A percentile compares a stretch with the other conserved stretches of the same genome.
Evolutionary conservation across 2,113 vertebrate genomes (phyloP).

Genomic region (Tupaia chinensis): DNA sequence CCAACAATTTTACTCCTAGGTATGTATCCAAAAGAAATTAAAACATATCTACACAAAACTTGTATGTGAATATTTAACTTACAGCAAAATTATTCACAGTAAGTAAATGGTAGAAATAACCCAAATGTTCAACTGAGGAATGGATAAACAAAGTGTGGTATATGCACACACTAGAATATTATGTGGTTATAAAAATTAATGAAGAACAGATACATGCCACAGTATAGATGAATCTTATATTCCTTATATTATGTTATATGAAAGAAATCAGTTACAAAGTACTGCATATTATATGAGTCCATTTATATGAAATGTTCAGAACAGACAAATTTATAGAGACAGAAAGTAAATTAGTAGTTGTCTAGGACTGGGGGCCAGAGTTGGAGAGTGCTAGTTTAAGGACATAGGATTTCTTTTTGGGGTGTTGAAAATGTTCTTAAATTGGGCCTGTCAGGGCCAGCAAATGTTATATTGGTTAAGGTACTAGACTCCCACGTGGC

Average conservation of each 20-base stretch:
- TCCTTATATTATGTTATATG: neutral
- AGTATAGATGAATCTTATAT: neutral
- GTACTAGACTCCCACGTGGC: no score
- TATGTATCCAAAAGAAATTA: slow-evolving; percentile 7
- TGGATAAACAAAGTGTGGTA: neutral
- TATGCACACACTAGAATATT: neutral
- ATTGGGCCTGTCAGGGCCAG: neutral
- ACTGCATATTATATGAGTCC: neutral
- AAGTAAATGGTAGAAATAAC: neutral
- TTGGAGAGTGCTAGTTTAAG: neutral
- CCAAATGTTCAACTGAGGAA: neutral
- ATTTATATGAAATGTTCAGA: slow-evolving; percentile 14
- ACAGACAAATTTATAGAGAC: neutral
- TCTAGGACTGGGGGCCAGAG: no score
- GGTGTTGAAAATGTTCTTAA: neutral
- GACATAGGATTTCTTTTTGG: neutral
- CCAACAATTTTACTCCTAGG: neutral
- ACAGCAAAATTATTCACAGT: neutral
- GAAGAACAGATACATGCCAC: neutral
- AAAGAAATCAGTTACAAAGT: neutral
- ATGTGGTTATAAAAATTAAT: neutral
- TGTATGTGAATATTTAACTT: neutral
- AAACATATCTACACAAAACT: neutral
- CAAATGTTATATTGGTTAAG: no score
- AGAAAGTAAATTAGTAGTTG: slow-evolving; percentile 20